A percentile compares a stretch with the other conserved stretches of the same genome.
These are phyloP conservation scores for Microplitis deprimator DNA, from an alignment of 2,888 invertebrate genomes.

Conservation along the genomic window DNA sequence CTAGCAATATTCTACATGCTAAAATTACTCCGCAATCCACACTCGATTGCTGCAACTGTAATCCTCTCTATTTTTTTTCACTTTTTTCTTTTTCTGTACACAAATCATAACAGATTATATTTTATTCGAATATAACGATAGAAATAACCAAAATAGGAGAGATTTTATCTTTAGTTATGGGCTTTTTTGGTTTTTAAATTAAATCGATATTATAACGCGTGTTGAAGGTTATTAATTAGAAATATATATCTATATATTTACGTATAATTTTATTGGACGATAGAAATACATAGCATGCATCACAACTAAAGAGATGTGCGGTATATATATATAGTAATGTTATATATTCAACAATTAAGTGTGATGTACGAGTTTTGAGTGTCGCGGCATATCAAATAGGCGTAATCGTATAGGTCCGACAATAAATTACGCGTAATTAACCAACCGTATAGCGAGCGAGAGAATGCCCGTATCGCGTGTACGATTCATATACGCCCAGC, in stretches of 20 bases:
- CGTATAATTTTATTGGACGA: background rate
- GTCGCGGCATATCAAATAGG: constrained; percentile 65
- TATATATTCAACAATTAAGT: constrained; percentile 69
- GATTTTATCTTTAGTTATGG: too few species aligned
- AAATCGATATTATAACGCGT: background rate
- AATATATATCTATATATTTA: background rate
- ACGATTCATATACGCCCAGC: constrained; percentile 44
- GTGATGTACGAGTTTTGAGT: constrained; percentile 68
- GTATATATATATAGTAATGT: constrained; percentile 49
- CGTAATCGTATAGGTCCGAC: constrained; percentile 59
- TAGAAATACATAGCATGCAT: constrained; percentile 17
- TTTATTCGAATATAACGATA: background rate
- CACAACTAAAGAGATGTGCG: constrained; percentile 22
- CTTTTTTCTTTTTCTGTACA: background rate
- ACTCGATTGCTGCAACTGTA: background rate
- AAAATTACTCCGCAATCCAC: background rate
- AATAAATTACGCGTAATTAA: constrained; percentile 65
- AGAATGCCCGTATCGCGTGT: constrained; percentile 41
- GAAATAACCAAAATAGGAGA: background rate
- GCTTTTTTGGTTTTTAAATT: background rate
- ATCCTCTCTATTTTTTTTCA: background rate
- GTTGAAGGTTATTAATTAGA: background rate
- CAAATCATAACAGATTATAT: constrained; percentile 5
- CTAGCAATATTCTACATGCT: background rate
- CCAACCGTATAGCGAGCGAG: constrained; percentile 49